Base-by-base conservation (phyloP, 2,888 invertebrate species). In the Scaptomyza flava region DNA sequence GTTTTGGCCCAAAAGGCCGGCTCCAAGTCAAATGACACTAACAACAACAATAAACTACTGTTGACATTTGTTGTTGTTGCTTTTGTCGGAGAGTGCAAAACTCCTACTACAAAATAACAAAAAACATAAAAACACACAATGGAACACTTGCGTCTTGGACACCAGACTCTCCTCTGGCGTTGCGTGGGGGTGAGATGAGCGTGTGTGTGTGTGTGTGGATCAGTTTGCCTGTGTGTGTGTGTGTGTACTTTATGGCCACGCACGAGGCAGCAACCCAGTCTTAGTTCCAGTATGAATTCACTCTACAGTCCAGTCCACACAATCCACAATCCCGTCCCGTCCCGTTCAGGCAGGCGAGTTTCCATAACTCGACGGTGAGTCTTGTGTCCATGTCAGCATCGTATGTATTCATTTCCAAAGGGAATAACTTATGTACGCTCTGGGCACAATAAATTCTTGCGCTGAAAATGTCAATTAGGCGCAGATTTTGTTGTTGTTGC, bases 341-440 rank as follows among this genome's bases (percentile, higher is more conserved):
- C 61, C 59, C 42, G 59, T 43, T n/a, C n/a, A n/a, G n/a, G 57
- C 59, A 56, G 62, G 67, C 65, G 69, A 74, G 77, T 77, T 79
- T 72, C 79, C 77, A 72, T 79, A 77, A 77, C 77, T 78, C 76
- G 73, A 72, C 62, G 59, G 53, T 65, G 73, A 77, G 73, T 69
- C 73, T 70, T 66, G 62, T 73, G 77, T 70, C 74, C 73, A 69
- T 70, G 74, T 70, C 73, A 69, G 73, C 70, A 50, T 53, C 73
- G 85, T 81, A 88, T 79, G 88, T 83, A 89, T 84, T 90, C 90
- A 91, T 91, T 90, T 91, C 90, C 90, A 87, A 91, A 91, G 91
- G 91, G 91, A 91, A 91, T 91, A 91, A 91, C 91, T 91, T 91
- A 91, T 91, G 91, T 90, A 89, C 89, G 89, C 91, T 88, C 89